Evolutionary conservation across 2,888 invertebrate genomes (phyloP), one percentile per base, ranked within the genome.

Genomic region (Epinotia nisella): DNA sequence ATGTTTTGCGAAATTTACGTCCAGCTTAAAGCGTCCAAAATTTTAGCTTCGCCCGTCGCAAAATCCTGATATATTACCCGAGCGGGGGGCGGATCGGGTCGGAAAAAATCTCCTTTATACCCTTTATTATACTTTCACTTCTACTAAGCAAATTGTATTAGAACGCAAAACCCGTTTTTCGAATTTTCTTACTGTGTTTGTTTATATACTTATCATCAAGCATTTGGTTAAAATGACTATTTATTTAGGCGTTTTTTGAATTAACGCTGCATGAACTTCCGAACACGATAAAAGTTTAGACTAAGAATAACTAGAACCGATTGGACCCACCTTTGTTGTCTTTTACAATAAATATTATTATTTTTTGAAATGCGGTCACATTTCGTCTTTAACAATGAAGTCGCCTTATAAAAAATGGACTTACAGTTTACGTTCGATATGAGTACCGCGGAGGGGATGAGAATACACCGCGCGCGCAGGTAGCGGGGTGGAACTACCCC

Each of bases 61-160:
- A 93, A 95, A 95, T 95, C 95, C 95, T 95, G 95, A 95, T 94
- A 95, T 94, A 95, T 95, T 94, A 88, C 83, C 87, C 83, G 84
- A 87, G 78, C 79, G 81, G 83, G 88, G 89, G 87, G 85, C 82
- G 87, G 83, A 81, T 81, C 80, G 79, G 79, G 82, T 56, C 62
- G 69, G 73, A 85, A 88, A 90, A 91, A 88, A 85, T 78, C 81
- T 82, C 80, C 85, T 79, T 83, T 83, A 81, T 82, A 85, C 82
- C 86, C 84, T 89, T 87, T 87, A 84, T 85, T 87, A 87, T 85
- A 69, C 69, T 73, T 73, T 84, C 85, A 87, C 86, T 87, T 86
- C 84, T 81, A 78, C 82, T 76, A 79, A 78, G 77, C 80, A 83
- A 81, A 84, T 83, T 83, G 80, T 79, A 69, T 75, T 69, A 68